A percentile compares a stretch with the other conserved stretches of the same genome.
phyloP scores from a whole-genome alignment of 2,797 vertebrate genomes.

The Galago senegalensis region DNA sequence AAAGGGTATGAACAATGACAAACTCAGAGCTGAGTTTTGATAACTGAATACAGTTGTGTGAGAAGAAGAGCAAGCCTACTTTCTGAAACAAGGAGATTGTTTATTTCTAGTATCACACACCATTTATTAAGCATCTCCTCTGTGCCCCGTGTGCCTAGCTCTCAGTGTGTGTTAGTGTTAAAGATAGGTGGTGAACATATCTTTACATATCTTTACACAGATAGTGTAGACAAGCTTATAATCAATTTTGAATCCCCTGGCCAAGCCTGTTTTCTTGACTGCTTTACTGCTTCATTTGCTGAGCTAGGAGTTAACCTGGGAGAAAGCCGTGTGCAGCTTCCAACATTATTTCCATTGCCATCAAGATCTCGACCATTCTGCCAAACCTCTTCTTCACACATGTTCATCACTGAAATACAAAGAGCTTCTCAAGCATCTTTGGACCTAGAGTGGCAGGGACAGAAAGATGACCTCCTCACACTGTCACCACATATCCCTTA shows the following conservation, averaged over 20 bases:
- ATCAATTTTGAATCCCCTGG: background rate
- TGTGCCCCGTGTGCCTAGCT: background rate
- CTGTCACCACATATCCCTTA: background rate
- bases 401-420: background rate
- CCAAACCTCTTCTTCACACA: background rate
- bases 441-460: background rate
- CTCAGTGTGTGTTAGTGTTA: background rate
- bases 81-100: background rate
- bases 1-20: background rate
- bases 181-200: background rate
- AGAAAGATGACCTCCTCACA: background rate
- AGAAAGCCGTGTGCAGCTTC: background rate
- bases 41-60: background rate
- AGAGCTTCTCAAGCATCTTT: background rate
- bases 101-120: background rate
- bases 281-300: background rate
- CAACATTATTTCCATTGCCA: background rate
- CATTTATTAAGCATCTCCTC: background rate
- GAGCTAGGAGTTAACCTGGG: background rate
- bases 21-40: background rate
- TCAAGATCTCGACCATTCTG: background rate
- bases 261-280: background rate
- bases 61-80: background rate
- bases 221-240: background rate
- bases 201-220: background rate